Percentiles rank a stretch among this genome's conserved stretches.
Evolutionary conservation across 2,888 invertebrate species (phyloP).

Genomic region (Parelbella ahira): DNA sequence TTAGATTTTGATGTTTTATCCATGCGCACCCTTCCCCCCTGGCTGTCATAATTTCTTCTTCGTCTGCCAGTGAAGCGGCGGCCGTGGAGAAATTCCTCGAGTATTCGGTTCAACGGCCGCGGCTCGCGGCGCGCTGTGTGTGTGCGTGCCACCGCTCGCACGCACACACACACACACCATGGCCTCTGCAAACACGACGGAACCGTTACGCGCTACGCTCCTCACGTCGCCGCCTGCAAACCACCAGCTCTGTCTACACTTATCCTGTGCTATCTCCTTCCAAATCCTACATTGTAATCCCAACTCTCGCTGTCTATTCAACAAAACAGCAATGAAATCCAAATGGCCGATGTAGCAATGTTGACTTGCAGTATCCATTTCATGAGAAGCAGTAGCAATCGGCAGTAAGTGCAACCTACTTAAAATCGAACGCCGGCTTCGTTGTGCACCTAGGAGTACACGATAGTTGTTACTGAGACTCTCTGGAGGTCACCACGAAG

Average conservation of each 20-base stretch:
- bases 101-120: conserved; percentile 79
- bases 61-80: conserved; percentile 57
- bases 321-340: too few relatives aligned
- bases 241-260: conserved; percentile 38
- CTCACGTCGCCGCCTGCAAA: conserved; percentile 55
- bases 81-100: conserved; percentile 76
- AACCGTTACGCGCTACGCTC: conserved; percentile 71
- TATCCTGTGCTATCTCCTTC: conserved; percentile 7
- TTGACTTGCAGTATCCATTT: conserved; percentile 23
- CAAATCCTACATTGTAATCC: too few relatives aligned
- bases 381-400: conserved; percentile 26
- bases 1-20: too few relatives aligned
- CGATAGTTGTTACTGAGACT: too few relatives aligned
- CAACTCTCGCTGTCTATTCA: too few relatives aligned
- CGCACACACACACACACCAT: conserved; percentile 61
- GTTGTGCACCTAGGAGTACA: too few relatives aligned
- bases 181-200: conserved; percentile 70
- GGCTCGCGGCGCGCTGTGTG: conserved; percentile 56
- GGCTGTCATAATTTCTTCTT: conserved; percentile 61
- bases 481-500: too few relatives aligned
- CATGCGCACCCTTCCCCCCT: conserved; percentile 35
- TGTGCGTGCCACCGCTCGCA: conserved; percentile 50
- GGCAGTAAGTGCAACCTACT: conserved; percentile 42
- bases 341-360: too few relatives aligned
- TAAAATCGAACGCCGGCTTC: conserved; percentile 33